Evolutionary conservation across 1,140 invertebrate species (phyloP).

Genomic region (Samia ricini): DNA sequence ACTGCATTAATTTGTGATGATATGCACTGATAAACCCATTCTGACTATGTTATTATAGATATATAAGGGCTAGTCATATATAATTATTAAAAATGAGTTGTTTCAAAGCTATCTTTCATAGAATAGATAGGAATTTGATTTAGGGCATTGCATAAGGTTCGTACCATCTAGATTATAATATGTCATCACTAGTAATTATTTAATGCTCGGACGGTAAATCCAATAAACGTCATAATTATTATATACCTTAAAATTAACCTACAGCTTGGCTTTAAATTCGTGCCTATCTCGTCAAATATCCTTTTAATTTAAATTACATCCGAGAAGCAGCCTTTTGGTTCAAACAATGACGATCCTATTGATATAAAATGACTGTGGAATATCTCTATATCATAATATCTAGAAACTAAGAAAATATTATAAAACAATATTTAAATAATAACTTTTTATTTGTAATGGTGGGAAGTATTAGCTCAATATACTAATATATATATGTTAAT

Average conservation of each 20-base stretch:
- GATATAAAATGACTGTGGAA: constrained; percentile 76
- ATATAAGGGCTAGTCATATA: constrained; percentile 49
- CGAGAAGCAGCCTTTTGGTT: constrained; percentile 74
- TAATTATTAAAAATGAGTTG: constrained; percentile 49
- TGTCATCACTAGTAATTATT: constrained; percentile 70
- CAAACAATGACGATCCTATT: constrained; percentile 62
- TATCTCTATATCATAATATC: constrained; percentile 57
- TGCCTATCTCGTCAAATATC: constrained; percentile 69
- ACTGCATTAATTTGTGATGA: constrained; percentile 76
- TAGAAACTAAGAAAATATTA: constrained; percentile 58
- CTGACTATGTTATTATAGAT: constrained; percentile 54
- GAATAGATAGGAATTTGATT: constrained; percentile 56
- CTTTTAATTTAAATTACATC: constrained; percentile 64
- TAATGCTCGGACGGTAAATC: constrained; percentile 74
- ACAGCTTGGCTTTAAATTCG: constrained; percentile 74
- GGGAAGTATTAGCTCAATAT: constrained; percentile 58
- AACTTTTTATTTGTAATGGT: constrained; percentile 66
- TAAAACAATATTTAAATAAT: constrained; percentile 73
- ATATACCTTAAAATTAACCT: constrained; percentile 72
- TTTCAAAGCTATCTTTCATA: constrained; percentile 49
- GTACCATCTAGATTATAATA: constrained; percentile 55
- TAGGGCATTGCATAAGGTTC: constrained; percentile 58
- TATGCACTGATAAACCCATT: constrained; percentile 74
- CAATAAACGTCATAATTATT: constrained; percentile 69
- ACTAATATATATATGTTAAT: constrained; percentile 57